Conservation (phyloP, 2,113 vertebrate genomes). For the Podilymbus podiceps region DNA sequence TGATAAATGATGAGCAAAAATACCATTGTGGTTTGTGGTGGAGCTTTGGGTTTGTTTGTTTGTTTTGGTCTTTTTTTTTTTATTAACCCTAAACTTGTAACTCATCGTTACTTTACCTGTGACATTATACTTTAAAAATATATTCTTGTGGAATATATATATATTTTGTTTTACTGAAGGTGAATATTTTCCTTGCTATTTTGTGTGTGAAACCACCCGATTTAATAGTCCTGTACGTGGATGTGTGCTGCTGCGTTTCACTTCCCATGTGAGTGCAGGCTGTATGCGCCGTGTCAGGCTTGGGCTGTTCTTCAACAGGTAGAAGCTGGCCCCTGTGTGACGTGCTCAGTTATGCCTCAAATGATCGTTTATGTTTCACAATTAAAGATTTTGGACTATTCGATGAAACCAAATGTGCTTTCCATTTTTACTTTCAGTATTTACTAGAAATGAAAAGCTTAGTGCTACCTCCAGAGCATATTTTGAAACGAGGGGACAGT, state of each 20-base stretch:
- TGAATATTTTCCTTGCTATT: not conserved
- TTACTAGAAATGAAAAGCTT: slow-evolving; percentile 99
- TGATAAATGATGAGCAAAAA: not conserved
- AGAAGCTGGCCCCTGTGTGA: not conserved
- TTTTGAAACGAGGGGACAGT: slow-evolving; percentile 96
- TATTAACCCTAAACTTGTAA: not conserved
- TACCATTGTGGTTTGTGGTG: not conserved
- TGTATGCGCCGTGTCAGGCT: not conserved
- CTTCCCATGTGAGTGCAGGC: too few species aligned
- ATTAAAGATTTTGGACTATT: not conserved
- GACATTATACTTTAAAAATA: rapidly evolving
- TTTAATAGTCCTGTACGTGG: not conserved
- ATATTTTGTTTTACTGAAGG: not conserved
- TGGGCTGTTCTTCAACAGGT: not conserved
- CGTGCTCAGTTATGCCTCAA: rapidly evolving
- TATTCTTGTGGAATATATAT: not conserved
- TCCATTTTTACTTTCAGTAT: slow-evolving; percentile 79
- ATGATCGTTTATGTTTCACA: not conserved
- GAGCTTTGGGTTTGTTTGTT: too few species aligned
- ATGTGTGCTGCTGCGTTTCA: not conserved
- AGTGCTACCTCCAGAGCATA: slow-evolving; percentile 97
- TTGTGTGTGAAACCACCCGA: not conserved
- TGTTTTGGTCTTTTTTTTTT: not conserved
- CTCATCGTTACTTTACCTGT: not conserved
- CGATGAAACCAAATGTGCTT: not conserved